Evolutionary conservation across 2,888 invertebrate genomes (phyloP).

Genomic region (Asteroscopus sphinx): DNA sequence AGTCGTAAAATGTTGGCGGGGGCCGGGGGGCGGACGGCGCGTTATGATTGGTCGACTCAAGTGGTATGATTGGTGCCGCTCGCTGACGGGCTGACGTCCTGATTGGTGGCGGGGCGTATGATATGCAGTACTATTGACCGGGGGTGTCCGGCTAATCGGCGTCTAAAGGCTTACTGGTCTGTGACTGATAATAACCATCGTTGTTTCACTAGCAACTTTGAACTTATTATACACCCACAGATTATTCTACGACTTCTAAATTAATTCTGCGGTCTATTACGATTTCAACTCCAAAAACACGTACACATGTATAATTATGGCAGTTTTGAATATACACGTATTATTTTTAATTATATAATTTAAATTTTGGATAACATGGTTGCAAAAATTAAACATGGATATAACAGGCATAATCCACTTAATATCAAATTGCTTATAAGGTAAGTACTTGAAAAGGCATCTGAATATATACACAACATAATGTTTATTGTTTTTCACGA

Average conservation of each 20-base stretch:
- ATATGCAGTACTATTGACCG: no score
- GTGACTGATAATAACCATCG: conserved; percentile 6
- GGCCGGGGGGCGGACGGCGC: no score
- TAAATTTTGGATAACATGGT: conserved; percentile 16
- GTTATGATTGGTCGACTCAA: no score
- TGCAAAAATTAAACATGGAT: conserved; percentile 14
- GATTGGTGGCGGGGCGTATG: no score
- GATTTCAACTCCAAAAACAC: conserved; percentile 17
- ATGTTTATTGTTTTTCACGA: background rate
- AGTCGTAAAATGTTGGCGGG: no score
- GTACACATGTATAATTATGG: conserved; percentile 30
- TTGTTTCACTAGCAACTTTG: conserved; percentile 7
- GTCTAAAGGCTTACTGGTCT: no score
- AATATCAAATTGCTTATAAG: conserved; percentile 27
- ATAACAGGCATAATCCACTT: conserved; percentile 3
- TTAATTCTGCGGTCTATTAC: conserved; percentile 19
- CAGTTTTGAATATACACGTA: conserved; percentile 33
- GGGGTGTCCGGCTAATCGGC: no score
- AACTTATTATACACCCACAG: conserved; percentile 14
- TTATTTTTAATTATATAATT: conserved; percentile 15
- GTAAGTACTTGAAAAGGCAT: conserved; percentile 28
- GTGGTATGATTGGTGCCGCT: no score
- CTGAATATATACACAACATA: conserved; percentile 8
- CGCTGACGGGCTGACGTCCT: no score
- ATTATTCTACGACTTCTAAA: conserved; percentile 10